Evolutionary conservation across 2,797 vertebrate species (phyloP).

Genomic region (Petrocephalus schoutedeni): DNA sequence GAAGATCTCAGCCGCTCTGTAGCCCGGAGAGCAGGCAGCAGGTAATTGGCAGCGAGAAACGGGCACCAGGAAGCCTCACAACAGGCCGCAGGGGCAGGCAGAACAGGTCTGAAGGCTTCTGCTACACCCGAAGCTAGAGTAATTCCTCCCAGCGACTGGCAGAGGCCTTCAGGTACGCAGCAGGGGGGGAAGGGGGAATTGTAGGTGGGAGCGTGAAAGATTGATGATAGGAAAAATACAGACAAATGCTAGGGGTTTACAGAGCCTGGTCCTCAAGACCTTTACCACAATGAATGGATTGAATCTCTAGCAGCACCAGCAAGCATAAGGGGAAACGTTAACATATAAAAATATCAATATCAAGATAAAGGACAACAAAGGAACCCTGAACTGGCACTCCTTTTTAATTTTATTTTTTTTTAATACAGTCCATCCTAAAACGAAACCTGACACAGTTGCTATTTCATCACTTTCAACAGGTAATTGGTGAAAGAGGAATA

Average conservation of each 20-base stretch:
- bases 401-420: background rate
- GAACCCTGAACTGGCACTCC: background rate
- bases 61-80: constrained; percentile 50
- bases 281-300: constrained; percentile 37
- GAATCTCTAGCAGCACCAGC: constrained; percentile 29
- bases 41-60: constrained; percentile 56
- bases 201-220: constrained; percentile 52
- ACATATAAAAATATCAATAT: constrained; percentile 13
- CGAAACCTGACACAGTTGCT: background rate
- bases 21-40: constrained; percentile 40
- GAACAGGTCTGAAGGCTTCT: constrained; percentile 54
- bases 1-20: constrained; percentile 33
- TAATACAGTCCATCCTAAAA: background rate
- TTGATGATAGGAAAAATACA: constrained; percentile 59
- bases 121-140: constrained; percentile 56
- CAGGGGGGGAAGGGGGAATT: constrained; percentile 41
- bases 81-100: constrained; percentile 52
- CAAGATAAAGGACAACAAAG: background rate
- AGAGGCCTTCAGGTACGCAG: constrained; percentile 54
- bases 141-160: constrained; percentile 58
- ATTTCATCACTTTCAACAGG: background rate
- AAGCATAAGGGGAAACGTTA: constrained; percentile 21
- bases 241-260: constrained; percentile 60
- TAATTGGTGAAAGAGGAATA: background rate
- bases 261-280: constrained; percentile 59